A percentile compares a stretch with the other conserved stretches of the same genome.
These are phyloP conservation scores for Tenebrosternarchus preto DNA, from an alignment of 2,113 vertebrate species.

Conservation along the genomic window DNA sequence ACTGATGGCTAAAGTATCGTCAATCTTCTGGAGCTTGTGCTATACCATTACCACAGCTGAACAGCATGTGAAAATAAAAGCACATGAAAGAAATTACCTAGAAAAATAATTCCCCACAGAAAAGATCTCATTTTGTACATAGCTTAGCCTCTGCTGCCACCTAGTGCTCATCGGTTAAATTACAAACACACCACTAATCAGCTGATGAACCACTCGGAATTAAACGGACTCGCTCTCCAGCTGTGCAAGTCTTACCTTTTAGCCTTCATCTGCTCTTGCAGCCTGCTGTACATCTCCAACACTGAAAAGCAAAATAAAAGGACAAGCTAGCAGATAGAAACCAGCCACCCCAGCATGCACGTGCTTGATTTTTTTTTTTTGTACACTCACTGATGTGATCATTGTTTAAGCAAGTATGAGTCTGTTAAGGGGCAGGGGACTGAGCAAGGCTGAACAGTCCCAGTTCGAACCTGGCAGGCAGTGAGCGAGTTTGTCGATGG, in stretches of 20 bases:
- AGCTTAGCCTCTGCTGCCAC: conserved; percentile 40
- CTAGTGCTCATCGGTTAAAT: conserved; percentile 35
- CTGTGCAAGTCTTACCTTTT: conserved; percentile 79
- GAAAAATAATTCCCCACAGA: background rate
- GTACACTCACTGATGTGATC: too few relatives aligned
- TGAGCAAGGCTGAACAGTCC: background rate
- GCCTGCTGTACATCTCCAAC: conserved; percentile 95
- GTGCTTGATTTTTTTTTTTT: too few relatives aligned
- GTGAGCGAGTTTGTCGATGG: conserved; percentile 89
- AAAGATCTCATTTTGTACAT: background rate
- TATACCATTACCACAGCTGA: background rate
- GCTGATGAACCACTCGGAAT: background rate
- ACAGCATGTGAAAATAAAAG: background rate
- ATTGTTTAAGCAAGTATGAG: too few relatives aligned
- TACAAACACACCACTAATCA: background rate
- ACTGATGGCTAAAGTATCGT: background rate
- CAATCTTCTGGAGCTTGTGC: background rate
- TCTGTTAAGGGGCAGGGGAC: too few relatives aligned
- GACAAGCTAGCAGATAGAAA: background rate
- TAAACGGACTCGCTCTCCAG: too few relatives aligned
- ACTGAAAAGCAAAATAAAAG: conserved; percentile 72
- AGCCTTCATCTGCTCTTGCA: conserved; percentile 93
- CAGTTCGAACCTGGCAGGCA: conserved; percentile 88
- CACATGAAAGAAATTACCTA: background rate
- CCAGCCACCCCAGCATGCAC: too few relatives aligned